Percentiles rank a stretch among this genome's conserved stretches.
These are phyloP conservation scores for Hypothenemus hampei DNA, from an alignment of 1,140 invertebrate species.

Conservation along the genomic window DNA sequence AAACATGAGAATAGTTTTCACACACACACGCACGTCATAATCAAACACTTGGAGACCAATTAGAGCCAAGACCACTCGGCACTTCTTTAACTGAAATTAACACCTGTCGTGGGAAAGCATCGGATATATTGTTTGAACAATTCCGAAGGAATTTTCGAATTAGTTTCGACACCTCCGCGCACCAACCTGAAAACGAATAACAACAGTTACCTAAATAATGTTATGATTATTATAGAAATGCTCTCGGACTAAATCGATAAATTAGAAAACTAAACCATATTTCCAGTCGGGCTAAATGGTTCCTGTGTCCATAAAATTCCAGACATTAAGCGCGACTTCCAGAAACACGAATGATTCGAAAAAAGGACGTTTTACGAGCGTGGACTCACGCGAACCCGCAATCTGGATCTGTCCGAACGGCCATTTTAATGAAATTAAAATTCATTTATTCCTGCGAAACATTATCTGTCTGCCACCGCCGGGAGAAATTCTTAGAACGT, in stretches of 20 bases:
- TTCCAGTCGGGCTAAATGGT: constrained; percentile 15
- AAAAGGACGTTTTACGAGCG: constrained; percentile 9
- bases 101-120: constrained; percentile 28
- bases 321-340: constrained; percentile 12
- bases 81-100: constrained; percentile 27
- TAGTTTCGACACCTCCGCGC: constrained; percentile 29
- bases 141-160: constrained; percentile 26
- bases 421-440: constrained; percentile 43
- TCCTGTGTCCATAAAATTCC: constrained; percentile 15
- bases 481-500: constrained; percentile 18
- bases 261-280: too few species aligned
- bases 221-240: too few species aligned
- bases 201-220: too few species aligned
- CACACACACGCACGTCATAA: constrained; percentile 17
- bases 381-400: constrained; percentile 38
- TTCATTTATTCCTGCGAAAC: constrained; percentile 40
- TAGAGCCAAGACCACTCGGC: constrained; percentile 17
- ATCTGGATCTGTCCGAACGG: constrained; percentile 40
- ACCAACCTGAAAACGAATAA: too few species aligned
- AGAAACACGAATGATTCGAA: constrained; percentile 25
- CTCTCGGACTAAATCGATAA: too few species aligned
- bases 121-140: constrained; percentile 25
- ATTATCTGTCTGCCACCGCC: constrained; percentile 34
- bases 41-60: constrained; percentile 21
- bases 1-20: constrained; percentile 21